Base-by-base conservation (phyloP, 2,888 invertebrate genomes). In the Zygaena filipendulae region DNA sequence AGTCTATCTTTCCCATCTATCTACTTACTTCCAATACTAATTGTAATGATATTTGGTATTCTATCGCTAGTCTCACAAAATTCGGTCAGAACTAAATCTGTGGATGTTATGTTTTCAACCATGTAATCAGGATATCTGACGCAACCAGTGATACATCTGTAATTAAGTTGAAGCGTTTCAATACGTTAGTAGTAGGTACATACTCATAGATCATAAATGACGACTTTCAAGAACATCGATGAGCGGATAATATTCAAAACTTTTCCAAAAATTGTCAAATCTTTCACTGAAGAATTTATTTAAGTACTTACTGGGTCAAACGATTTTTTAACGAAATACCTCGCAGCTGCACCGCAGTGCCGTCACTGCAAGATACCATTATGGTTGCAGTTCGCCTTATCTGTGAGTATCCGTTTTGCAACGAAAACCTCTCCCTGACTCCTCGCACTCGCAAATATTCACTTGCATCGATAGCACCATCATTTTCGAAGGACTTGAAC, bases 281-380 rank as follows among this genome's bases (percentile, higher is more conserved):
- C 3, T 18, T 13, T 7, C 12, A 13, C 13, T 10, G 3, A n/a
- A n/a, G n/a, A n/a, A n/a, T n/a, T n/a, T n/a, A n/a, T n/a, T n/a
- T n/a, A n/a, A n/a, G 11, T 29, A 61, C 84, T 81, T 60, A 88
- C 88, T 83, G 77, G 2, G 84, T 80, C 33, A 85, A 61, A 25
- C 49, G 45, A 13, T 68, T 58, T 23, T 72, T 79, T 30, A 82
- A 80, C 4, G 82, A 81, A 27, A 81, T 54, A 1, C 80, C 75
- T 5, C 79, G 72, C 3, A 87, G 49, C 35, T 81, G 72, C 23
- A 85, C 75, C 5, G 82, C 59, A 0, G 82, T 81, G 1, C 89
- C 88, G 38, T 85, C 82, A 23, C 57, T 54, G 3, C 81, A 72
- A 0, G 58, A 38, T 0, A 70, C 82, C 0, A 59, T 59, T 3